Conservation (phyloP, 2,888 invertebrate species). For the Trachelus iudaicus region DNA sequence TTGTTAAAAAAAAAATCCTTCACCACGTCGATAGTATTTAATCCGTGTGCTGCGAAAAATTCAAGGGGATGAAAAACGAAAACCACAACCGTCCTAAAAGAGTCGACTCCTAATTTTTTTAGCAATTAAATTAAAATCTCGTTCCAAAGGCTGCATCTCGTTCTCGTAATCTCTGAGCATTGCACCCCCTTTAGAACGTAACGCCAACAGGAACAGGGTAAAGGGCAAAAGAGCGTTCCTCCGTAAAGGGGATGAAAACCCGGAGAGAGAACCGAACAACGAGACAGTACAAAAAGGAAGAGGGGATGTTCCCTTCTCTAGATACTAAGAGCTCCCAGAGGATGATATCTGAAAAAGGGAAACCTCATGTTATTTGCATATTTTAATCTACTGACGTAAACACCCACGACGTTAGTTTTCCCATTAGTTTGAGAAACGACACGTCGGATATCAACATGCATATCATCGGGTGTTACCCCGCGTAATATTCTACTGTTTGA, state of each 20-base stretch:
- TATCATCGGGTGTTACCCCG: not conserved
- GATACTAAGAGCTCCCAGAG: not conserved
- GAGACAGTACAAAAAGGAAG: not conserved
- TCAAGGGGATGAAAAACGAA: not conserved
- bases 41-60: not conserved
- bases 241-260: not conserved
- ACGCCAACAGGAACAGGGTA: not conserved
- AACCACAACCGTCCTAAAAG: not conserved
- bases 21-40: not conserved
- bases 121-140: not conserved
- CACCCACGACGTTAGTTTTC: conserved; percentile 40
- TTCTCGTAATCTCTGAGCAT: not conserved
- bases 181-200: not conserved
- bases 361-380: conserved; percentile 53
- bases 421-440: conserved; percentile 35
- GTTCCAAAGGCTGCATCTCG: not conserved
- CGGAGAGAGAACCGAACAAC: not conserved
- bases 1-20: not conserved
- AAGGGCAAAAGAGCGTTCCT: not conserved
- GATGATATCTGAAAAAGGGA: not conserved
- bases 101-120: not conserved
- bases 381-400: conserved; percentile 59
- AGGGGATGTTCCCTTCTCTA: not conserved
- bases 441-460: not conserved
- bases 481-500: not conserved